Base-by-base conservation (phyloP, 2,113 vertebrate species). In the Nycticebus coucang region DNA sequence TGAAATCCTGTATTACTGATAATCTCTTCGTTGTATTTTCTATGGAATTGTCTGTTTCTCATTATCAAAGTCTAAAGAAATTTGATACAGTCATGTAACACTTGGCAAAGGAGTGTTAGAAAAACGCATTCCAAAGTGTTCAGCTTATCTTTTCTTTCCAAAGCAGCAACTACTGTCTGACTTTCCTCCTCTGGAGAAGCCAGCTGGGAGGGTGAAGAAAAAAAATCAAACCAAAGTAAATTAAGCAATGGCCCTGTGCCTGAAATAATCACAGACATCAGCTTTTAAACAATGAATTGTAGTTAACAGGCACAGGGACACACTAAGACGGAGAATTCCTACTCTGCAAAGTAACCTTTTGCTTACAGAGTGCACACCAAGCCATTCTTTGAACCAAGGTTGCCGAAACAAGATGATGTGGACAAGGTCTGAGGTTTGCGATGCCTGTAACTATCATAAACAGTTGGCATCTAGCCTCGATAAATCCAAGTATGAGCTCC, bases 1-100 rank as follows among this genome's bases (percentile, higher is more conserved):
- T 97, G 94, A 98, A 98, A 97, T 94, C 91, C 95, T 91, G 94
- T 96, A 96, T 97, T 97, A 96, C 94, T 89, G 95, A 71, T 97
- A 97, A 97, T 96, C 96, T 96, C 95, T 94, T 72, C 30, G 92
- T 98, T 97, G 62, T 92, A 94, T 97, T 98, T 98, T 95, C 86
- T 68, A 33, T 71, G 74, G 97, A 96, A 98, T 97, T 98, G 97
- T 97, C 96, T 97, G 93, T 95, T 98, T 98, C 97, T 98, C 95
- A 97, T 97, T 97, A 96, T 94, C 95, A 98, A 95, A 87, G 84
- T 95, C 88, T 96, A 93, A 97, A 95, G 95, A 98, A 98, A 98
- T 74, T 89, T 92, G 88, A 87, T 93, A 95, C 24, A 97, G 95
- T 96, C 75, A 77, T 92, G 85, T 89, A 98, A 96, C 85, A 92